phyloP scores from a whole-genome alignment of 2,797 vertebrate species.

The Sphenopsis melanotis region DNA sequence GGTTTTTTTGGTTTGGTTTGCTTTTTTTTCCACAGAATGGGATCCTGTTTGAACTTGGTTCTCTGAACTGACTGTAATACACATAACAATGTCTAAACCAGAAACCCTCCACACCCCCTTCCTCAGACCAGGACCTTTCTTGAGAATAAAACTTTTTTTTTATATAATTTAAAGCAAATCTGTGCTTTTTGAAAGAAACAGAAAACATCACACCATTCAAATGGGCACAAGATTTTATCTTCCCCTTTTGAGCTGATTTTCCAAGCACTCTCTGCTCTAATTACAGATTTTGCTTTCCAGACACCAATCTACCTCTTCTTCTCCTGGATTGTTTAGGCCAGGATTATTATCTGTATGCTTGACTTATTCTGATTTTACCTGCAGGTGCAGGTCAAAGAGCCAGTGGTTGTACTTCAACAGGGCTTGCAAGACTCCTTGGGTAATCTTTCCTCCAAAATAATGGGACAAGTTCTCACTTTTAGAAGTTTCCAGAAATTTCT shows the following conservation, averaged over 20 bases:
- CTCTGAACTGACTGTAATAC: not conserved
- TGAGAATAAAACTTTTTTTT: not conserved
- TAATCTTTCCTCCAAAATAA: not conserved
- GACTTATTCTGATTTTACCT: slow-evolving; percentile 19
- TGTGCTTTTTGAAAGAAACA: not conserved
- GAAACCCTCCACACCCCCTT: not conserved
- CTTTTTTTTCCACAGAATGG: not conserved
- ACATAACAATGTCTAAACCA: not conserved
- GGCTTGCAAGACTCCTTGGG: not conserved
- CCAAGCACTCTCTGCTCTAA: not conserved
- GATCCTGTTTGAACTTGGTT: not conserved
- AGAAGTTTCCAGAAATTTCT: slow-evolving; percentile 1
- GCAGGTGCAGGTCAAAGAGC: slow-evolving; percentile 28
- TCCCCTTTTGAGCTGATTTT: not conserved
- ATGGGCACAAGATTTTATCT: not conserved
- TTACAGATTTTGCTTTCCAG: not conserved
- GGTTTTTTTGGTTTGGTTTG: not conserved
- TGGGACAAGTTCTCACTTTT: not conserved
- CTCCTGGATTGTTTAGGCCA: not conserved
- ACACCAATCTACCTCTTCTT: not conserved
- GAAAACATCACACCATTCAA: not conserved
- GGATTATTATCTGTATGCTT: not conserved
- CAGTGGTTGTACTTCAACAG: not conserved
- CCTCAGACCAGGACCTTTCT: not conserved
- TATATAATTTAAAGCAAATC: not conserved